These are phyloP conservation scores for Mycteria americana DNA, from an alignment of 2,797 vertebrate species.

Conservation along the genomic window DNA sequence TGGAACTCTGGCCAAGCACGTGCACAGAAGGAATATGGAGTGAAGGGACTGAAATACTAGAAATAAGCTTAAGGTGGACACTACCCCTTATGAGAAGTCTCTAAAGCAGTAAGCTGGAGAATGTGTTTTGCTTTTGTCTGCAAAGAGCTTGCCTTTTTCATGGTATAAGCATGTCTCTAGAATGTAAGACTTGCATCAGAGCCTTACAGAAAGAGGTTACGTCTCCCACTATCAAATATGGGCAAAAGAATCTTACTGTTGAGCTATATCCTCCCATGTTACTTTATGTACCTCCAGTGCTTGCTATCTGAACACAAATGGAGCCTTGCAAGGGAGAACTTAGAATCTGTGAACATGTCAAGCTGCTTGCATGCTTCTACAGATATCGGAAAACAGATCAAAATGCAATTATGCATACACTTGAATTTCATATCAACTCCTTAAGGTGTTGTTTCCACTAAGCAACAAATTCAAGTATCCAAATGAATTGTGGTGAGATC, in stretches of 20 bases:
- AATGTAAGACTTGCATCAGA: background rate
- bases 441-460: slow-evolving; percentile 25
- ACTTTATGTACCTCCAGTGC: background rate
- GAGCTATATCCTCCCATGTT: background rate
- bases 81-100: background rate
- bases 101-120: background rate
- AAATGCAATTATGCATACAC: slow-evolving; percentile 46
- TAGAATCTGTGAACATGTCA: background rate
- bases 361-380: background rate
- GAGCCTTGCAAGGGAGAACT: background rate
- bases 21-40: too few species aligned
- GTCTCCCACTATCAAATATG: background rate
- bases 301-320: background rate
- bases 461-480: background rate
- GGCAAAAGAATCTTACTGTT: background rate
- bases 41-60: background rate
- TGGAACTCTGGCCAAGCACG: background rate
- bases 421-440: slow-evolving; percentile 23
- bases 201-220: background rate
- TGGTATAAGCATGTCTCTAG: background rate
- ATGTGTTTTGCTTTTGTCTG: background rate
- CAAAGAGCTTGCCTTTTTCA: background rate
- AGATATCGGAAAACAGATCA: slow-evolving; percentile 34
- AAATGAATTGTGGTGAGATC: background rate
- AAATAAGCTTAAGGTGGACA: background rate